Conservation (phyloP, 1,140 invertebrate species). For the Cydia fagiglandana region DNA sequence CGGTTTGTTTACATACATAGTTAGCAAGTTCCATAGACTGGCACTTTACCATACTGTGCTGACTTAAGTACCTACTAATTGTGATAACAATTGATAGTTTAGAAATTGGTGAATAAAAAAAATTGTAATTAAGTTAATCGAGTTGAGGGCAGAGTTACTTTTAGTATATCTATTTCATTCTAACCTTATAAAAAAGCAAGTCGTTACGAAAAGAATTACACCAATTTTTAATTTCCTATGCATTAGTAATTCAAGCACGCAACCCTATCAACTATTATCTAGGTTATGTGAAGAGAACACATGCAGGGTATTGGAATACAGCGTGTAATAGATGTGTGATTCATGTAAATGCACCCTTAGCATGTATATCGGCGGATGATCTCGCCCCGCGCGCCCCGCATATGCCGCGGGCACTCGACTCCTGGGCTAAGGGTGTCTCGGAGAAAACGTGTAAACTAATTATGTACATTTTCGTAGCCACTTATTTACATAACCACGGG, state of each 20-base stretch:
- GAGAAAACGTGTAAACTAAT: conserved; percentile 79
- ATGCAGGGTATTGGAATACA: conserved; percentile 69
- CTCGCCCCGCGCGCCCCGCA: conserved; percentile 48
- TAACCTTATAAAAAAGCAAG: neutral
- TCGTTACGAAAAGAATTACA: neutral
- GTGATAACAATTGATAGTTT: no score
- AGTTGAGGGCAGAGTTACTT: no score
- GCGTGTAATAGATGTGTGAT: conserved; percentile 73
- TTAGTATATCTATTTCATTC: neutral
- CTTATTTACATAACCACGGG: conserved; percentile 77
- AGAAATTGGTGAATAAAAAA: no score
- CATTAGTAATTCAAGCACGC: conserved; percentile 50
- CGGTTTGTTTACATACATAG: no score
- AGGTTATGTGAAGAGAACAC: conserved; percentile 74
- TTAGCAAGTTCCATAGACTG: no score
- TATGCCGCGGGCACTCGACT: conserved; percentile 56
- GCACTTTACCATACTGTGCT: no score
- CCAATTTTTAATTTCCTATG: conserved; percentile 31
- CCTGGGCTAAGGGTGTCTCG: conserved; percentile 40
- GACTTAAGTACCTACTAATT: no score
- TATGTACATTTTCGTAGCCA: conserved; percentile 79
- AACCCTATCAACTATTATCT: conserved; percentile 68
- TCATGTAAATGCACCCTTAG: conserved; percentile 77
- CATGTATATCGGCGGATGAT: conserved; percentile 72
- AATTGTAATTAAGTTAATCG: no score